These are phyloP conservation scores for Chascanopsetta lugubris DNA, from an alignment of 2,113 vertebrate species.

Conservation along the genomic window DNA sequence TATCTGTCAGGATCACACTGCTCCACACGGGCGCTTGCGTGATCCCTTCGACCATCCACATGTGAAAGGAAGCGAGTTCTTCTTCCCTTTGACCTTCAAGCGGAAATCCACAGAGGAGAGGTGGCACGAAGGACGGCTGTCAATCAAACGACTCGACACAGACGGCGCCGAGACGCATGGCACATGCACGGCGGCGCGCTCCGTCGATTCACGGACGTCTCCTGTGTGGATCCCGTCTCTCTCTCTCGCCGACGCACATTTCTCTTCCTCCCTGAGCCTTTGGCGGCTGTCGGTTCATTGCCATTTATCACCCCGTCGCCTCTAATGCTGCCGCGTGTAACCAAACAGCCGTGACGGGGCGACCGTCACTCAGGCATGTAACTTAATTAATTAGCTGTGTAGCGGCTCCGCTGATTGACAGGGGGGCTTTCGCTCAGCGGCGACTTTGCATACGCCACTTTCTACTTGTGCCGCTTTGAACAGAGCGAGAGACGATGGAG, in stretches of 20 bases:
- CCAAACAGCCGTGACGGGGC: constrained; percentile 55
- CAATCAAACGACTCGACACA: constrained; percentile 34
- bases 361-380: constrained; percentile 57
- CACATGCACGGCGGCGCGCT: background rate
- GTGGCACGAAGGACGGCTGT: constrained; percentile 25
- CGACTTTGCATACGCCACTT: constrained; percentile 18
- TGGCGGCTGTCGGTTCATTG: constrained; percentile 23
- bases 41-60: constrained; percentile 2
- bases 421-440: constrained; percentile 16
- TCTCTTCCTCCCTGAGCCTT: constrained; percentile 5
- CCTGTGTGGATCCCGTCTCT: constrained; percentile 9
- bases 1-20: constrained; percentile 7
- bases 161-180: background rate
- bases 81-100: constrained; percentile 61
- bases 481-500: background rate
- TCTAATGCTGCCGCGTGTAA: constrained; percentile 38
- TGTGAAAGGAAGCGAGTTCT: constrained; percentile 32
- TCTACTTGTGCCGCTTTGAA: constrained; percentile 3
- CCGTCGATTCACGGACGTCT: background rate
- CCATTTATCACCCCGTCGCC: constrained; percentile 58
- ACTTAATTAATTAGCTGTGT: constrained; percentile 68
- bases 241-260: constrained; percentile 4
- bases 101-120: constrained; percentile 40
- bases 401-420: constrained; percentile 57
- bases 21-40: too few relatives aligned